Conservation (phyloP, 1,140 invertebrate species). For the Atta cephalotes region DNA sequence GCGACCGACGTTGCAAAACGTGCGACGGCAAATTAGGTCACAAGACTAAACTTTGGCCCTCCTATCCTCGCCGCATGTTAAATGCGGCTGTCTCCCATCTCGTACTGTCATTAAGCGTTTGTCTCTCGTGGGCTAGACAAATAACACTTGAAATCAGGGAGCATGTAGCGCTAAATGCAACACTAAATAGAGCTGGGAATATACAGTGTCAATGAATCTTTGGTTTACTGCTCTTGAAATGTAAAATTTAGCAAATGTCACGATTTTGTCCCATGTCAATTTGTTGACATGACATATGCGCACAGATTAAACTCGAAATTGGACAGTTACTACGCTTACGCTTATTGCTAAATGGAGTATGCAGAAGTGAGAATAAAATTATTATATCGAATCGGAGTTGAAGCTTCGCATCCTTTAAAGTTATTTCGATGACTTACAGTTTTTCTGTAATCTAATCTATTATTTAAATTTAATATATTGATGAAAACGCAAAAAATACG, state of each 20-base stretch:
- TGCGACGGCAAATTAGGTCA: slow-evolving; percentile 35
- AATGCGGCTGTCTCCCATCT: slow-evolving; percentile 26
- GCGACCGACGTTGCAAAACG: slow-evolving; percentile 27
- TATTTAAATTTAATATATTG: background rate
- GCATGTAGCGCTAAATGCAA: slow-evolving; percentile 26
- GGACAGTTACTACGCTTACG: background rate
- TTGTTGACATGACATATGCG: background rate
- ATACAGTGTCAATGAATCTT: background rate
- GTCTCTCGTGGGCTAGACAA: slow-evolving; percentile 11
- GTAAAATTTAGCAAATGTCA: slow-evolving; percentile 10
- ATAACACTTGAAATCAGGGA: slow-evolving; percentile 43
- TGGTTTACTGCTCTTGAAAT: background rate
- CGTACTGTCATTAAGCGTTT: slow-evolving; percentile 31
- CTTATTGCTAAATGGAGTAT: background rate
- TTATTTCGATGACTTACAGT: background rate
- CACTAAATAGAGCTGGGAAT: background rate
- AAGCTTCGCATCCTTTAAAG: background rate
- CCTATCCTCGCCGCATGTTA: slow-evolving; percentile 40
- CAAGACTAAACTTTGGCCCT: slow-evolving; percentile 43
- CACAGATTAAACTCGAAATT: background rate
- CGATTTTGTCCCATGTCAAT: background rate
- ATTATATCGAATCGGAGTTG: background rate
- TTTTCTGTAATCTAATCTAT: background rate
- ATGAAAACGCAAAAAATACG: background rate
- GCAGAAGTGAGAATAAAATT: slow-evolving; percentile 1